These are phyloP conservation scores for Pempheris klunzingeri DNA, from an alignment of 2,797 vertebrate species.

Conservation along the genomic window DNA sequence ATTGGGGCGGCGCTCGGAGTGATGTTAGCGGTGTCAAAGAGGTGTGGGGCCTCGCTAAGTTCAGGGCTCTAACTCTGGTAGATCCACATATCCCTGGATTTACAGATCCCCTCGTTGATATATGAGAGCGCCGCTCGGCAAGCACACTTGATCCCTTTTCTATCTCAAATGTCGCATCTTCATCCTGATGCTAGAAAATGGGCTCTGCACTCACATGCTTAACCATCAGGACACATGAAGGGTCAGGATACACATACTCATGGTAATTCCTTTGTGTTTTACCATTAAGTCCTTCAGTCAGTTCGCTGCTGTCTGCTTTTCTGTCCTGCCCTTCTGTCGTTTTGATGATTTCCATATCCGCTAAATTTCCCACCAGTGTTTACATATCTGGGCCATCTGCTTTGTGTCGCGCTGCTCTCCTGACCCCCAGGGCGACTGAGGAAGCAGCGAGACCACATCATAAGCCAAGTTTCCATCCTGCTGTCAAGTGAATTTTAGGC, in stretches of 20 bases:
- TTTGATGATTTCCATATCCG: not conserved
- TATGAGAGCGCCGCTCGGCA: conserved; percentile 9
- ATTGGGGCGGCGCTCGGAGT: not conserved
- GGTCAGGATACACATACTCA: conserved; percentile 12
- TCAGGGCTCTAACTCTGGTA: conserved; percentile 5
- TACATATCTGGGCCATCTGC: conserved; percentile 47
- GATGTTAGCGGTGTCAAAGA: not conserved
- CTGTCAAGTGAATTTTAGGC: conserved; percentile 27
- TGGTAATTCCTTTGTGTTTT: not conserved
- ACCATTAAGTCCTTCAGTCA: not conserved
- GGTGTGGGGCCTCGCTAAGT: not conserved
- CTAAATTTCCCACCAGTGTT: conserved; percentile 28
- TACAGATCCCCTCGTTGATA: conserved; percentile 40
- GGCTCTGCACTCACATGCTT: conserved; percentile 12
- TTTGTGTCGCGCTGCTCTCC: not conserved
- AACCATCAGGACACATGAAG: conserved; percentile 1
- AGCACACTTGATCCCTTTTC: conserved; percentile 54
- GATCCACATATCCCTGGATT: conserved; percentile 57
- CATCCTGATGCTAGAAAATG: conserved; percentile 6
- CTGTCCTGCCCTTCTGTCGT: conserved; percentile 10
- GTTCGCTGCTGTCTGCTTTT: not conserved
- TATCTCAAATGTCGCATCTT: conserved; percentile 57
- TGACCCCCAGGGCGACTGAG: conserved; percentile 1
- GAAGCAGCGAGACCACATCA: conserved; percentile 4
- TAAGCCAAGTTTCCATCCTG: conserved; percentile 27